Conservation (phyloP, 2,113 vertebrate genomes). For the Salminus brasiliensis region DNA sequence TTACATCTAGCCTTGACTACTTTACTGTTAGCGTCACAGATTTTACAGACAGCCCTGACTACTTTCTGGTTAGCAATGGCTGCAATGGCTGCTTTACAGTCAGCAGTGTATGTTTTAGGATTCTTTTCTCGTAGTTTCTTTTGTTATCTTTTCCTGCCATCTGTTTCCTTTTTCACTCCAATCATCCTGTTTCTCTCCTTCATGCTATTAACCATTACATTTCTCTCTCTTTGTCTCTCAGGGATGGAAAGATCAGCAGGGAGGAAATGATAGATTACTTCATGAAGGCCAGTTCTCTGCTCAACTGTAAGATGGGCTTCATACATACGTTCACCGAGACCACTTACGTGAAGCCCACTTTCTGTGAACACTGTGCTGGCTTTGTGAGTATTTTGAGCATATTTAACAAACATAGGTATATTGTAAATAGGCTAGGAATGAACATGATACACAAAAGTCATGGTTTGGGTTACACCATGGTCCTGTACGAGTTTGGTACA, state of each 20-base stretch:
- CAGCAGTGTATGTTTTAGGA: not conserved
- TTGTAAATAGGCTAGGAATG: no score
- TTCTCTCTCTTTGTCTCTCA: conserved; percentile 54
- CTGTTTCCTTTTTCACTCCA: conserved; percentile 6
- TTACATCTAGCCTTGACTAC: not conserved
- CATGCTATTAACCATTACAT: not conserved
- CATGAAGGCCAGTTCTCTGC: conserved; percentile 85
- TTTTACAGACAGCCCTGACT: not conserved
- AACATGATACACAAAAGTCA: no score
- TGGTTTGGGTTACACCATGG: no score
- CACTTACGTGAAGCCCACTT: conserved; percentile 86
- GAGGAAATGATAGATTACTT: conserved; percentile 93
- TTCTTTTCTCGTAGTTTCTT: not conserved
- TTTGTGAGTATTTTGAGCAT: conserved; percentile 84
- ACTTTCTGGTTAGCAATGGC: not conserved
- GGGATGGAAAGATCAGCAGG: conserved; percentile 89
- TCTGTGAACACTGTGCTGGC: conserved; percentile 88
- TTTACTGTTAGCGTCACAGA: no score
- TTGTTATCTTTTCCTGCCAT: conserved; percentile 5
- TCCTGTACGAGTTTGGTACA: no score
- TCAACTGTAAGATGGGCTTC: conserved; percentile 92
- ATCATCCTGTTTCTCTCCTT: not conserved
- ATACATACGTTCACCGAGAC: conserved; percentile 87
- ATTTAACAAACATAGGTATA: no score
- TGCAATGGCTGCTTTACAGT: no score